Conservation (phyloP, 2,113 vertebrate species). For the Catagonus wagneri region DNA sequence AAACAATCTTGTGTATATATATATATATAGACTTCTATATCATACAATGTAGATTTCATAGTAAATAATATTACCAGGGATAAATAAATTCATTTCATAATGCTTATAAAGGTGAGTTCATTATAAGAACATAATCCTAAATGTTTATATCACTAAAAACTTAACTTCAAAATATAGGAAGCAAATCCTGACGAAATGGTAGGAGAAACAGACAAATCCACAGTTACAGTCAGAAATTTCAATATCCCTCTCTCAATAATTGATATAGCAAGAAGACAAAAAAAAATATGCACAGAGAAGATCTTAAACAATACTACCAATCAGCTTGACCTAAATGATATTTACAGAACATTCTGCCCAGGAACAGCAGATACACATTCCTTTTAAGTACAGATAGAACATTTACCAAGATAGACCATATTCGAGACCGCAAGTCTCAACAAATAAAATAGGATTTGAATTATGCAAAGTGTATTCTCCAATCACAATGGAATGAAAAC, state of each 20-base stretch:
- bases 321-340: not conserved
- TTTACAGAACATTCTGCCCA: not conserved
- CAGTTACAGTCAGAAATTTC: not conserved
- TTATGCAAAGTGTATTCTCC: not conserved
- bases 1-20: too few relatives aligned
- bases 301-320: not conserved
- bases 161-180: not conserved
- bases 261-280: not conserved
- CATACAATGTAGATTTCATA: too few relatives aligned
- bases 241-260: not conserved
- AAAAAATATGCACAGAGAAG: not conserved
- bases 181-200: not conserved
- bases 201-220: not conserved
- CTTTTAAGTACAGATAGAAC: not conserved
- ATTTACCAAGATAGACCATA: not conserved
- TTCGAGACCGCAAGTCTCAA: not conserved
- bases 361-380: not conserved
- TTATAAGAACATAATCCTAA: too few relatives aligned
- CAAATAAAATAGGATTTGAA: not conserved
- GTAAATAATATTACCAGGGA: too few relatives aligned
- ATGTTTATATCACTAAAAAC: too few relatives aligned
- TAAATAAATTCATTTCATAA: too few relatives aligned
- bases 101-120: too few relatives aligned
- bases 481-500: not conserved
- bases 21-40: too few relatives aligned